These are phyloP conservation scores for Pogonocichla stellata DNA, from an alignment of 2,113 vertebrate species.

Conservation along the genomic window DNA sequence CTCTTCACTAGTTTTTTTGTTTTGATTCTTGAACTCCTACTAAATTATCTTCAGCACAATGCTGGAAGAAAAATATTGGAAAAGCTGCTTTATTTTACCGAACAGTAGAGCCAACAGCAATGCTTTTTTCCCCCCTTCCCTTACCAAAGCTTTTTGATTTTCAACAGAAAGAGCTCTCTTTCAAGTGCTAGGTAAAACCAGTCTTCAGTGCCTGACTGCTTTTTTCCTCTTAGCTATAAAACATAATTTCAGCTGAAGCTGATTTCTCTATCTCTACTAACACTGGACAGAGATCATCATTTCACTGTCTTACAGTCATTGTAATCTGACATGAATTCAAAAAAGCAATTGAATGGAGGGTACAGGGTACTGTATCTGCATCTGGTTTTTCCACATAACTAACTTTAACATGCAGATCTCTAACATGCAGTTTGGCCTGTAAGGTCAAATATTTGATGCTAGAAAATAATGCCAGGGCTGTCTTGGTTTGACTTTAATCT, in stretches of 20 bases:
- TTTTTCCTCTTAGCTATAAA: not conserved
- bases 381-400: not conserved
- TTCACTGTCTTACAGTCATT: not conserved
- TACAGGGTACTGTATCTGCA: not conserved
- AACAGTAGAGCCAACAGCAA: not conserved
- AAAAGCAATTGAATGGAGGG: not conserved
- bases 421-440: not conserved
- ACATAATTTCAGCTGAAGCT: not conserved
- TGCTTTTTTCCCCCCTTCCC: not conserved
- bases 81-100: not conserved
- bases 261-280: not conserved
- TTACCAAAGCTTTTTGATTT: not conserved
- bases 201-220: not conserved
- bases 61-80: not conserved
- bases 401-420: not conserved
- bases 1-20: not conserved
- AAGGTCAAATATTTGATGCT: not conserved
- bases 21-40: not conserved
- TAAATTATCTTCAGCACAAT: not conserved
- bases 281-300: not conserved
- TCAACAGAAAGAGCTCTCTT: not conserved
- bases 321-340: not conserved
- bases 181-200: not conserved
- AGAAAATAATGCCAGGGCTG: not conserved
- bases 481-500: not conserved